Percentiles rank a stretch among this genome's conserved stretches.
These are phyloP conservation scores for Dicerorhinus sumatrensis DNA, from an alignment of 2,113 vertebrate genomes.

Conservation along the genomic window DNA sequence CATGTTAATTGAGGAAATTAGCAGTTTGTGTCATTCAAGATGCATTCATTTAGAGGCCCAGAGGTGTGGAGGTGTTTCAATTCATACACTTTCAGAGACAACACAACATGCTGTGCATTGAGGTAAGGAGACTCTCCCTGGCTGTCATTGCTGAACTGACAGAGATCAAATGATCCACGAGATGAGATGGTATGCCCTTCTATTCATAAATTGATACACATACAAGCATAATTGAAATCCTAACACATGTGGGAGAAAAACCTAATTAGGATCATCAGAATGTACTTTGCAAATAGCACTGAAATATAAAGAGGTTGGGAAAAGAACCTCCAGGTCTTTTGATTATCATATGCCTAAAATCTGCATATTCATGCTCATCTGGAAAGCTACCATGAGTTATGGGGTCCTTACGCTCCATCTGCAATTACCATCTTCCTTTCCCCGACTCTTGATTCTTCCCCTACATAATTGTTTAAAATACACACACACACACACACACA, in stretches of 20 bases:
- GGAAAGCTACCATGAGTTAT: conserved; percentile 65
- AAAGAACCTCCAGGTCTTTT: conserved; percentile 65
- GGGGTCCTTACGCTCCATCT: conserved; percentile 48
- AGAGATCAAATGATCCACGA: neutral
- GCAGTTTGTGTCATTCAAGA: too few species aligned
- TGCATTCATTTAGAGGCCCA: neutral
- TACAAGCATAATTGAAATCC: conserved; percentile 43
- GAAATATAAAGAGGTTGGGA: conserved; percentile 37
- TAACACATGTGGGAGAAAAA: conserved; percentile 46
- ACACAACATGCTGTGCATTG: neutral
- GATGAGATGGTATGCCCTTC: neutral
- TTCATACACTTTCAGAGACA: neutral
- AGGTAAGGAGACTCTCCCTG: neutral
- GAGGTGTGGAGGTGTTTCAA: neutral
- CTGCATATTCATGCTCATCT: conserved; percentile 81
- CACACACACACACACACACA: neutral
- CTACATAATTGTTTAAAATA: neutral
- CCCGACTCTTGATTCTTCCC: neutral
- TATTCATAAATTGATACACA: neutral
- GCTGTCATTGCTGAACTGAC: neutral
- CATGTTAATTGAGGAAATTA: neutral
- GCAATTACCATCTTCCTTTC: conserved; percentile 10
- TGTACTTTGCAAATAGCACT: neutral
- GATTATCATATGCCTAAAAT: conserved; percentile 63
- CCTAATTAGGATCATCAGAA: conserved; percentile 46